Base-by-base conservation (phyloP, 2,888 invertebrate species). In the Alloscopus bannaensis region DNA sequence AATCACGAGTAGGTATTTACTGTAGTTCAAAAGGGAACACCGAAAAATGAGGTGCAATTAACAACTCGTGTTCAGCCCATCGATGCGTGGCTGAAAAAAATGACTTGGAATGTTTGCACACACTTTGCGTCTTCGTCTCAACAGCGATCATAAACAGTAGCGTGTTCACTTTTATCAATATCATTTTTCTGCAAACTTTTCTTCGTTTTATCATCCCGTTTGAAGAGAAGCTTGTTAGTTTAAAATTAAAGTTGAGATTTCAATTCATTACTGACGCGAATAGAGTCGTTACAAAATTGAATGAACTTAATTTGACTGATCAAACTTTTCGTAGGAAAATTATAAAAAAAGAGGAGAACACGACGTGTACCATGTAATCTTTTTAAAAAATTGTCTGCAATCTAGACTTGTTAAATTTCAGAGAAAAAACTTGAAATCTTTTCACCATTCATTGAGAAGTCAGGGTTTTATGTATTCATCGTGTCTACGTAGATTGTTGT, bases 351-450 rank as follows among this genome's bases (percentile, higher is more conserved):
- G 13, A 47, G 18, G 4, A 47, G 13, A 47, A 47, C 8, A 16
- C 8, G 6, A 29, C 29, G 47, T 65, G 2, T n/a, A n/a, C 47
- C n/a, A n/a, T n/a, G n/a, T n/a, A n/a, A n/a, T n/a, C n/a, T n/a
- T n/a, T n/a, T n/a, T n/a, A n/a, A n/a, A n/a, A n/a, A n/a, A n/a
- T n/a, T n/a, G n/a, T n/a, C n/a, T n/a, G n/a, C n/a, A n/a, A n/a
- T n/a, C n/a, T n/a, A n/a, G n/a, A n/a, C n/a, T n/a, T n/a, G n/a
- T n/a, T 28, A 64, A 47, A 60, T 70, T 59, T 60, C 31, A 50
- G 18, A 36, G 57, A 8, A 45, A 64, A 73, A 73, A 73, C 73
- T 73, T 73, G 65, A 73, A 65, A 36, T 73, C 29, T 42, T 65
- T 65, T 47, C 18, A 52, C 6, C 52, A 52, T 52, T 52, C 52